Evolutionary conservation across 1,140 invertebrate species (phyloP).

Genomic region (Drosophila mayri): DNA sequence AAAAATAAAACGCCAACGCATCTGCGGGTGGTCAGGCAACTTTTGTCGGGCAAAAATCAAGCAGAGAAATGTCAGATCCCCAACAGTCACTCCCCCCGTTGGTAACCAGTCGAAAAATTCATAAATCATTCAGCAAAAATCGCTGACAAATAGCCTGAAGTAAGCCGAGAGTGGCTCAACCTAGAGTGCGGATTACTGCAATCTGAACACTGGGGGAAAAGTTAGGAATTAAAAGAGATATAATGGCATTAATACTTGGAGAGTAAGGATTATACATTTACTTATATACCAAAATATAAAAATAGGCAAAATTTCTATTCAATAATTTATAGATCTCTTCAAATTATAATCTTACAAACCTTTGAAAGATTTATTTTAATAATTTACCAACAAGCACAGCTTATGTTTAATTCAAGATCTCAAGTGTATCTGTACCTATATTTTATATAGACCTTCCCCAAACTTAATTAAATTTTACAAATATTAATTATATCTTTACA

Average conservation of each 20-base stretch:
- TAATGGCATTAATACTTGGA: not conserved
- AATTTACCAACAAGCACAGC: not conserved
- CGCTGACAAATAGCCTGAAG: conserved; percentile 43
- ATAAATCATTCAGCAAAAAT: conserved; percentile 45
- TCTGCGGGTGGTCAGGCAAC: conserved; percentile 37
- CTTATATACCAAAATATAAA: not conserved
- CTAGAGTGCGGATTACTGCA: conserved; percentile 17
- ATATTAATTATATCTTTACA: conserved; percentile 18
- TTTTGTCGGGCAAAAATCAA: conserved; percentile 46
- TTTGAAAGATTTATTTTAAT: not conserved
- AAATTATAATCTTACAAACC: too few species aligned
- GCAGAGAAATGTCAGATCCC: conserved; percentile 28
- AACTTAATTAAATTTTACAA: conserved; percentile 18
- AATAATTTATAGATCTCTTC: not conserved
- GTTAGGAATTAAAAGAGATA: not conserved
- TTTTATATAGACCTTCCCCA: not conserved
- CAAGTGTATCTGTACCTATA: not conserved
- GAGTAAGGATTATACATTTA: not conserved
- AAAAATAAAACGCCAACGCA: conserved; percentile 51
- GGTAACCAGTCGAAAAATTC: conserved; percentile 14
- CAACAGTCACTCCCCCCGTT: not conserved
- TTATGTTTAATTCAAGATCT: too few species aligned
- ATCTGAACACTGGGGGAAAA: conserved; percentile 1
- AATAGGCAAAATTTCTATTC: not conserved
- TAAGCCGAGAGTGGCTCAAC: conserved; percentile 31